Evolutionary conservation across 1,140 invertebrate species (phyloP).

Genomic region (Anagrus nilaparvatae): DNA sequence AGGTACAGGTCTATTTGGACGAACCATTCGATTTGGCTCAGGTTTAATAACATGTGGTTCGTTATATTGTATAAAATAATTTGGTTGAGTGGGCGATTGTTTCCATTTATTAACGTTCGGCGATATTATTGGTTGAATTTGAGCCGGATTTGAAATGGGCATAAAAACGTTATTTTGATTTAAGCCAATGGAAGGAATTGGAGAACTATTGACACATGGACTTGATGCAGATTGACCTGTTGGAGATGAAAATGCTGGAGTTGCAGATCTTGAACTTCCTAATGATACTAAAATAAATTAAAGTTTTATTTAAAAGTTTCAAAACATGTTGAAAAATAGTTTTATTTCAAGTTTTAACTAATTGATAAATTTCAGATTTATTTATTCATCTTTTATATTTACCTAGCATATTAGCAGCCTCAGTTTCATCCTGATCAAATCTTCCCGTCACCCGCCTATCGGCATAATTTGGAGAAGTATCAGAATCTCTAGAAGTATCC

Average conservation of each 20-base stretch:
- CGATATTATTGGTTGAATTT: slow-evolving; percentile 36
- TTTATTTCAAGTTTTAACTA: too few species aligned
- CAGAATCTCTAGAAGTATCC: slow-evolving; percentile 80
- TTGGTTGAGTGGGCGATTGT: slow-evolving; percentile 41
- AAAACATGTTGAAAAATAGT: too few species aligned
- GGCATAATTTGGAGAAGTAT: slow-evolving; percentile 72
- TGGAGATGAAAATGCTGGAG: slow-evolving; percentile 75
- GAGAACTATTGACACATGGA: slow-evolving; percentile 55
- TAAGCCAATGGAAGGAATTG: slow-evolving; percentile 48
- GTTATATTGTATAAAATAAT: slow-evolving; percentile 37
- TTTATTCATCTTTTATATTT: slow-evolving; percentile 15
- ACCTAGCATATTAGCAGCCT: slow-evolving; percentile 93
- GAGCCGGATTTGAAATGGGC: slow-evolving; percentile 64
- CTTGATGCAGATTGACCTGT: slow-evolving; percentile 55
- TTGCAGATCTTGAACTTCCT: slow-evolving; percentile 81
- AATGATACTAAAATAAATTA: slow-evolving; percentile 76
- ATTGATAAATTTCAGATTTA: too few species aligned
- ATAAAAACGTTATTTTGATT: slow-evolving; percentile 72
- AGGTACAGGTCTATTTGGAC: slow-evolving; percentile 32
- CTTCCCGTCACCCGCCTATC: slow-evolving; percentile 60
- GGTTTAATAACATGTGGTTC: slow-evolving; percentile 54
- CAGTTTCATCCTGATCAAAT: slow-evolving; percentile 88
- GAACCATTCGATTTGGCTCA: slow-evolving; percentile 36
- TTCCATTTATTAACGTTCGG: slow-evolving; percentile 39
- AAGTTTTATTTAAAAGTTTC: too few species aligned